phyloP scores from a whole-genome alignment of 2,113 vertebrate species.

The Eupsittula cactorum region DNA sequence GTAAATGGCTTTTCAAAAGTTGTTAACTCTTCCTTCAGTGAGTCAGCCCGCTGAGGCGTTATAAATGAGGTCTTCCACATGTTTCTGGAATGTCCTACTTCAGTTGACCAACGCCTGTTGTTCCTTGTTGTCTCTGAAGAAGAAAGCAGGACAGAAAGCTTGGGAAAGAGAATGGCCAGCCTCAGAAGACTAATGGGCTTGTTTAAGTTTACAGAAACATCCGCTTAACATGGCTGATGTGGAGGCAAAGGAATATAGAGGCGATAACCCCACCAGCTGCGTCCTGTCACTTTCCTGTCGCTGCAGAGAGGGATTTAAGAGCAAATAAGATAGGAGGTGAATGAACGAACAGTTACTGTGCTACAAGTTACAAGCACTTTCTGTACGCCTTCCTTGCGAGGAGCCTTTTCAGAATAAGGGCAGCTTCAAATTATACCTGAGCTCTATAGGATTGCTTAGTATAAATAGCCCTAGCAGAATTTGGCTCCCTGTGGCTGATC shows the following conservation, averaged over 20 bases:
- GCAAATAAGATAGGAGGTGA: neutral
- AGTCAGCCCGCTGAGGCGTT: neutral
- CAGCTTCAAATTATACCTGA: fast-evolving
- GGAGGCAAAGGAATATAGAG: neutral
- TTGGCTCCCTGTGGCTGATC: neutral
- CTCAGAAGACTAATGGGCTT: neutral
- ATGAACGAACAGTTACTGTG: conserved; percentile 12
- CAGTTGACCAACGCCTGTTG: neutral
- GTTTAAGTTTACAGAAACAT: conserved; percentile 29
- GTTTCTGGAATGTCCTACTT: neutral
- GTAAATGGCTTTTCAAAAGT: neutral
- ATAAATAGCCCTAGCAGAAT: neutral
- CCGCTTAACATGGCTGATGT: fast-evolving
- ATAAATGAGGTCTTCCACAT: neutral
- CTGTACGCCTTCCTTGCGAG: neutral
- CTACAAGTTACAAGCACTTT: neutral
- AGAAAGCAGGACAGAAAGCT: neutral
- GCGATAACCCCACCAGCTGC: conserved; percentile 13
- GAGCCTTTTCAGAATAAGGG: neutral
- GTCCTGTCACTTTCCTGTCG: neutral
- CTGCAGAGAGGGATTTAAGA: neutral
- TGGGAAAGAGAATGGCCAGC: neutral
- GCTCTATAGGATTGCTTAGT: neutral
- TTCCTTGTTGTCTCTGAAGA: neutral
- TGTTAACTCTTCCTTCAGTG: neutral